Evolutionary conservation across 2,888 invertebrate species (phyloP).

Genomic region (Epirrhoe alternata): DNA sequence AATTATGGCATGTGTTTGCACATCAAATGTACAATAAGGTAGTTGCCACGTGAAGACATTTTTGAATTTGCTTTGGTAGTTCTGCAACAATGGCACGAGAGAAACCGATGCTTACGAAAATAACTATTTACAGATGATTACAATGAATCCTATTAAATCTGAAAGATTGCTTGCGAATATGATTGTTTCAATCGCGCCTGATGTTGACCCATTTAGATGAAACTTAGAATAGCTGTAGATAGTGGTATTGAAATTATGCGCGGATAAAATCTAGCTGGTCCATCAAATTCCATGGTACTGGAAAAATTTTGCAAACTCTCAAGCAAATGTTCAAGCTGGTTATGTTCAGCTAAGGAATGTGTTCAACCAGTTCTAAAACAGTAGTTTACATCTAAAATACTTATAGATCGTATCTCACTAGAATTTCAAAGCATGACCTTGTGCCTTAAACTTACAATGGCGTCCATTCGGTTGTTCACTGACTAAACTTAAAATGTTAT

Average conservation of each 20-base stretch:
- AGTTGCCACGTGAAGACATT: conserved; percentile 21
- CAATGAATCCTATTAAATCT: neutral
- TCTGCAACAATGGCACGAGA: conserved; percentile 47
- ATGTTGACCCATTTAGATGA: too few relatives aligned
- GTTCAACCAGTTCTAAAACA: conserved; percentile 13
- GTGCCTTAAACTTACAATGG: conserved; percentile 53
- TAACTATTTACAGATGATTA: conserved; percentile 11
- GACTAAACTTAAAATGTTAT: too few relatives aligned
- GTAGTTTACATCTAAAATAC: conserved; percentile 49
- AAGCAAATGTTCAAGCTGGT: neutral
- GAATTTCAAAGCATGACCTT: conserved; percentile 55
- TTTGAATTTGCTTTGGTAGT: conserved; percentile 38
- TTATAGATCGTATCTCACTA: conserved; percentile 59
- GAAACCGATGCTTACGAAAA: conserved; percentile 43
- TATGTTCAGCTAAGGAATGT: conserved; percentile 23
- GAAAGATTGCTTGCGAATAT: too few relatives aligned
- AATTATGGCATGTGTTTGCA: conserved; percentile 46
- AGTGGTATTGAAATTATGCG: too few relatives aligned
- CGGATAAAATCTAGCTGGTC: too few relatives aligned
- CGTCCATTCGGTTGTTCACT: conserved; percentile 19
- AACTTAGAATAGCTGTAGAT: too few relatives aligned
- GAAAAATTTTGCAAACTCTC: neutral
- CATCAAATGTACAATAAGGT: conserved; percentile 22
- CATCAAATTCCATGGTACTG: neutral
- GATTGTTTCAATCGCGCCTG: too few relatives aligned